Evolutionary conservation across 2,113 vertebrate species (phyloP).

Genomic region (Psephotus haematonotus): DNA sequence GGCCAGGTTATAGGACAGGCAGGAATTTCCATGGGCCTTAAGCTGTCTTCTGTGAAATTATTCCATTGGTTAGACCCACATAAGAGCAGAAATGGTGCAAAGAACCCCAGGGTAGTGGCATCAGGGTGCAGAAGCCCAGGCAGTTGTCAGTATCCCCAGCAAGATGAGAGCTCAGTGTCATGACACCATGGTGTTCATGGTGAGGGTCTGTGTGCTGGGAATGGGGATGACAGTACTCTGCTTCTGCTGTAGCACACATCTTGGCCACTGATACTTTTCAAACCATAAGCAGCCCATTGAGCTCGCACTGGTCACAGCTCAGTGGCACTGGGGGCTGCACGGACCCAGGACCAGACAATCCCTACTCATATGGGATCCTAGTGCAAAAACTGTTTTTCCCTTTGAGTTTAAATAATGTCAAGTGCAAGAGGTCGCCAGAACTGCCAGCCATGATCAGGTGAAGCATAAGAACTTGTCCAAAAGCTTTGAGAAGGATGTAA

Average conservation of each 20-base stretch:
- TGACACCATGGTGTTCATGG: not conserved
- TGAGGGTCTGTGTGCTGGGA: not conserved
- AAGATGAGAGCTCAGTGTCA: not conserved
- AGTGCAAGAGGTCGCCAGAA: not conserved
- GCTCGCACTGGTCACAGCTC: not conserved
- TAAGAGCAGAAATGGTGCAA: not conserved
- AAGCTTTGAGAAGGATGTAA: not conserved
- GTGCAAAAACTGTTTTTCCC: not conserved
- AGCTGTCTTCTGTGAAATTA: not conserved
- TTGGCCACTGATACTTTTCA: not conserved
- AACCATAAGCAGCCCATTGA: not conserved
- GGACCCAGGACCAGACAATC: fast-evolving
- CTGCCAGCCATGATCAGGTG: not conserved
- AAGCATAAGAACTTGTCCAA: not conserved
- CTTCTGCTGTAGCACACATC: not conserved
- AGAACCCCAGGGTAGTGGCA: not conserved
- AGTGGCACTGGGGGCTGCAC: not conserved
- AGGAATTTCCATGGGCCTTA: not conserved
- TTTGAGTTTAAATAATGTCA: not conserved
- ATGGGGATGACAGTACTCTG: not conserved
- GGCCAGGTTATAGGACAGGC: not conserved
- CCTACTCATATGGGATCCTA: not conserved
- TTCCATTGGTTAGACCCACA: not conserved
- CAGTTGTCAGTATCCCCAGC: not conserved
- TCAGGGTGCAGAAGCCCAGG: not conserved